phyloP scores from a whole-genome alignment of 2,113 vertebrate species.

The Thunnus thynnus region DNA sequence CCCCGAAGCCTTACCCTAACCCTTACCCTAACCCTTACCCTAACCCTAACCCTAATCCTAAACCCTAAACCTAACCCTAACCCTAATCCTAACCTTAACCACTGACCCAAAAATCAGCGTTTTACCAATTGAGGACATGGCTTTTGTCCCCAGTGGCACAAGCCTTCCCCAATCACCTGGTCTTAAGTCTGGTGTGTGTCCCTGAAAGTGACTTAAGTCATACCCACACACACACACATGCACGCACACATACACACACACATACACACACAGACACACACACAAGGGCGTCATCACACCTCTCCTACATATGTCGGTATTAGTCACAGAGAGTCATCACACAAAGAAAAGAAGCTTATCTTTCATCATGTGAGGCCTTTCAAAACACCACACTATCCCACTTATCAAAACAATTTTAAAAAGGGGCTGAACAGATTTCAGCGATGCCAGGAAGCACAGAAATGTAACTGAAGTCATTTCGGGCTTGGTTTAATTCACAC shows the following conservation, averaged over 20 bases:
- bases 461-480: conserved; percentile 46
- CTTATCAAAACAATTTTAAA: conserved; percentile 78
- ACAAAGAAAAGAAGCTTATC: conserved; percentile 71
- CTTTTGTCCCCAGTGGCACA: no score
- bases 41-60: neutral
- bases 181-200: neutral
- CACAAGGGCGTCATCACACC: conserved; percentile 56
- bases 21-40: neutral
- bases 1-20: neutral
- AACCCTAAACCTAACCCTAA: neutral
- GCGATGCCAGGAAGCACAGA: conserved; percentile 62
- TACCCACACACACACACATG: neutral
- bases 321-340: conserved; percentile 57
- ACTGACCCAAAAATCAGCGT: no score
- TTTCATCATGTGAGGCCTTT: conserved; percentile 74
- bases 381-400: conserved; percentile 68
- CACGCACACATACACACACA: conserved; percentile 15
- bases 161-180: neutral
- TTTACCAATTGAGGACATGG: no score
- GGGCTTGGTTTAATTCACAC: conserved; percentile 37
- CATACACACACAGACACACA: conserved; percentile 29
- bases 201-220: no score
- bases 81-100: neutral
- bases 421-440: conserved; percentile 62
- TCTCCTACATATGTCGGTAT: conserved; percentile 63